Conservation (phyloP, 1,140 invertebrate species). For the Drosophila rufa region DNA sequence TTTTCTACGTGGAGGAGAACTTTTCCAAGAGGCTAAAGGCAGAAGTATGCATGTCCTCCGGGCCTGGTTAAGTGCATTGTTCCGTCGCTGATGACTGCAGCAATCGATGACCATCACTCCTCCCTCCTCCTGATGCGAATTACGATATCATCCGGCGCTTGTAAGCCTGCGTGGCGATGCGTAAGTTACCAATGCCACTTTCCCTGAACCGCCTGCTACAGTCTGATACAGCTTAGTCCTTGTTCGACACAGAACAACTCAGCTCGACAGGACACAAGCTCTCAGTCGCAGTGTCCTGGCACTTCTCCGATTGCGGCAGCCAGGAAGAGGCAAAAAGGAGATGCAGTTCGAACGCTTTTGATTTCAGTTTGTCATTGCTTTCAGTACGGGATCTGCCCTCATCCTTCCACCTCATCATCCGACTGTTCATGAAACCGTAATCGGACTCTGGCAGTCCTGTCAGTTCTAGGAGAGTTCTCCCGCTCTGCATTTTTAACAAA, state of each 20-base stretch:
- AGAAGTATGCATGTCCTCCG: neutral
- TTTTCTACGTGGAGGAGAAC: conserved; percentile 39
- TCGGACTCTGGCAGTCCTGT: conserved; percentile 19
- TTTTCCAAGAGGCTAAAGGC: neutral
- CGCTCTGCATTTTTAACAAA: conserved; percentile 18
- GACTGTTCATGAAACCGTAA: conserved; percentile 40
- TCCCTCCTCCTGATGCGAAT: conserved; percentile 7
- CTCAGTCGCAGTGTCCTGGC: neutral
- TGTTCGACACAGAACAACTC: conserved; percentile 19
- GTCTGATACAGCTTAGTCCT: conserved; percentile 24
- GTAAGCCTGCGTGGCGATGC: conserved; percentile 40
- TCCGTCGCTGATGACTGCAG: conserved; percentile 33
- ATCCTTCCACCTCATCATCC: neutral
- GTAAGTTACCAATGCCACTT: conserved; percentile 18
- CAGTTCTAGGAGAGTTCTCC: neutral
- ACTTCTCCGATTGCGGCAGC: conserved; percentile 13
- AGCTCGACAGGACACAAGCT: conserved; percentile 12
- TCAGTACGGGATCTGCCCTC: conserved; percentile 10
- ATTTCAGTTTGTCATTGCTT: conserved; percentile 46
- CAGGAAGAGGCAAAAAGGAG: too few relatives aligned
- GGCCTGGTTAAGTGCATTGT: conserved; percentile 51
- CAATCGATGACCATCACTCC: conserved; percentile 42
- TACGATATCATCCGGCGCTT: conserved; percentile 22
- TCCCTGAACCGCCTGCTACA: conserved; percentile 2
- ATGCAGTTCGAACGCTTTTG: conserved; percentile 20